Evolutionary conservation across 2,888 invertebrate genomes (phyloP).

Genomic region (Macaria notata): DNA sequence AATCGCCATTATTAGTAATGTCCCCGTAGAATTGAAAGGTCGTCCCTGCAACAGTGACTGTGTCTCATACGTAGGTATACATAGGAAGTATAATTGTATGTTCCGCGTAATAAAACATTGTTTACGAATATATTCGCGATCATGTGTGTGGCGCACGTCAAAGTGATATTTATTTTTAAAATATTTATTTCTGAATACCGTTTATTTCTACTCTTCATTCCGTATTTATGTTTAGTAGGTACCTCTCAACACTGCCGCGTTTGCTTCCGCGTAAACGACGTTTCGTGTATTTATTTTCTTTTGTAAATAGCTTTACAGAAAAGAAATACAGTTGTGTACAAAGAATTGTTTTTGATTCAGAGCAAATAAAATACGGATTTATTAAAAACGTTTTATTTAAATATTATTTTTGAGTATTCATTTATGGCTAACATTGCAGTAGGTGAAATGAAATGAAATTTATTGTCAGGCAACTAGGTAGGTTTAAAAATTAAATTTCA

Average conservation of each 20-base stretch:
- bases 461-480: too few relatives aligned
- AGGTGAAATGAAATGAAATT: too few relatives aligned
- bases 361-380: slow-evolving; percentile 25
- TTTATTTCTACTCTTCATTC: slow-evolving; percentile 52
- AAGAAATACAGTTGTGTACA: slow-evolving; percentile 44
- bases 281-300: slow-evolving; percentile 66
- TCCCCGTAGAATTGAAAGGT: too few relatives aligned
- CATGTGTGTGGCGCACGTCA: slow-evolving; percentile 26
- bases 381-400: slow-evolving; percentile 22
- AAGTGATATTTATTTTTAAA: slow-evolving; percentile 47
- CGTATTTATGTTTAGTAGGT: slow-evolving; percentile 44
- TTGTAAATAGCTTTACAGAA: slow-evolving; percentile 68
- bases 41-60: too few relatives aligned
- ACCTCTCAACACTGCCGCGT: slow-evolving; percentile 48
- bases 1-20: too few relatives aligned
- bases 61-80: slow-evolving; percentile 12
- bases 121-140: slow-evolving; percentile 36
- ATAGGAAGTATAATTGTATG: slow-evolving; percentile 12
- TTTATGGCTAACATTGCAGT: not conserved
- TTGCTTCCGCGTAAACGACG: slow-evolving; percentile 55
- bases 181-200: slow-evolving; percentile 38
- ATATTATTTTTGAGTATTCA: slow-evolving; percentile 21
- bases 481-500: slow-evolving; percentile 1
- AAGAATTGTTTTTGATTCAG: slow-evolving; percentile 18
- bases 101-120: slow-evolving; percentile 17